Base-by-base conservation (phyloP, 2,888 invertebrate genomes). In the Zele albiditarsus region DNA sequence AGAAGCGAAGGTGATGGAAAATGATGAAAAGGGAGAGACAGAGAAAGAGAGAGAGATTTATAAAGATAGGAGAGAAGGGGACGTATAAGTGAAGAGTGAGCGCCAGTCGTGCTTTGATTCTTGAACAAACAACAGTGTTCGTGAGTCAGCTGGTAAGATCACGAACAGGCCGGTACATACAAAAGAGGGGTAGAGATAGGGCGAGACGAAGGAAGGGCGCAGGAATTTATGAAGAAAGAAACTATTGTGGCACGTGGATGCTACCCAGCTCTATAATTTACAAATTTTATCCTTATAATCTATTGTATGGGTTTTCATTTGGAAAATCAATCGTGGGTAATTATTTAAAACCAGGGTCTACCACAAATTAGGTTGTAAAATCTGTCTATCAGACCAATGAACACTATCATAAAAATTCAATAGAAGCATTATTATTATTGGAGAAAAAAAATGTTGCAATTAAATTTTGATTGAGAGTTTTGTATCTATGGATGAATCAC, bases 131-230 rank as follows among this genome's bases (percentile, higher is more conserved):
- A 80, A 70, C 71, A 75, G 73, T 75, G 75, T 78, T 75, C 76
- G 79, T 82, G 84, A 83, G 83, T 83, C 82, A 84, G 83, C 83
- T 80, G 82, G 74, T 79, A 72, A 38, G 78, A 73, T 76, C 65
- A 58, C 65, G 67, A 28, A 66, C 25, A 42, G 3, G 23, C 25
- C 2, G 25, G 12, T 33, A 33, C 27, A 46, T 28, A 60, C 20
- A 20, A 53, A 53, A 53, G 20, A 27, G 57, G 25, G 57, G 8
- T 57, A 25, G 58, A 25, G 28, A 25, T 2, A 62, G 62, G 25
- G 16, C 6, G 16, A 28, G 16, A 25, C 1, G 25, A 3, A 60
- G 63, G 6, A 16, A n/a, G n/a, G 53, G n/a, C 53, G 8, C 4
- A 53, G 10, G 38, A 12, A 38, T 38, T 38, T 38, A 38, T 38